Conservation (phyloP, 2,797 vertebrate species). For the Acrocephalus scirpaceus region DNA sequence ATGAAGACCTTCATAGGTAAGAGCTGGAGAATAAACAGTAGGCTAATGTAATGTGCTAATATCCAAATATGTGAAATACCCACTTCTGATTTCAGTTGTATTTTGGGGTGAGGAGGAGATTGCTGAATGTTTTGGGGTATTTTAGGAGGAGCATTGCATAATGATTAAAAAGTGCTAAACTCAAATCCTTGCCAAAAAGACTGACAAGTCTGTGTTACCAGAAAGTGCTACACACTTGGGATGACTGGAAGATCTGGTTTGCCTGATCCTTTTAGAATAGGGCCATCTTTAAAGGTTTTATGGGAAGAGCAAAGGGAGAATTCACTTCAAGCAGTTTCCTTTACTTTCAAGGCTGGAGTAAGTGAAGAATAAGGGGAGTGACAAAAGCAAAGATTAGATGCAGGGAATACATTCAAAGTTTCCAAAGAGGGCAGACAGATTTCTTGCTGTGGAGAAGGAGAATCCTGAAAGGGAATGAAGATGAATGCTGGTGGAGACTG, state of each 20-base stretch:
- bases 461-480: background rate
- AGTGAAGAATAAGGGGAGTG: background rate
- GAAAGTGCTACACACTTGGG: background rate
- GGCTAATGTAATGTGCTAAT: background rate
- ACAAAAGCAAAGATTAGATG: background rate
- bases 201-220: background rate
- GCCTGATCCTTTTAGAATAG: background rate
- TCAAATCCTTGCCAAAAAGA: background rate
- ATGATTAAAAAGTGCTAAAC: background rate
- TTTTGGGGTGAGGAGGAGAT: background rate
- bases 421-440: background rate
- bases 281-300: background rate
- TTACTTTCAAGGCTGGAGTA: background rate
- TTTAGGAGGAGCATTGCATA: background rate
- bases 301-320: background rate
- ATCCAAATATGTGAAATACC: background rate
- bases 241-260: constrained; percentile 12
- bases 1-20: background rate
- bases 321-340: background rate
- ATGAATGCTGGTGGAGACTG: background rate
- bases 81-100: background rate
- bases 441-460: background rate
- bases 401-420: background rate
- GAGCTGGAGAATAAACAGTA: background rate
- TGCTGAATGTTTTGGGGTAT: background rate